phyloP scores from a whole-genome alignment of 2,113 vertebrate genomes.

The Sphaerodactylus townsendi region DNA sequence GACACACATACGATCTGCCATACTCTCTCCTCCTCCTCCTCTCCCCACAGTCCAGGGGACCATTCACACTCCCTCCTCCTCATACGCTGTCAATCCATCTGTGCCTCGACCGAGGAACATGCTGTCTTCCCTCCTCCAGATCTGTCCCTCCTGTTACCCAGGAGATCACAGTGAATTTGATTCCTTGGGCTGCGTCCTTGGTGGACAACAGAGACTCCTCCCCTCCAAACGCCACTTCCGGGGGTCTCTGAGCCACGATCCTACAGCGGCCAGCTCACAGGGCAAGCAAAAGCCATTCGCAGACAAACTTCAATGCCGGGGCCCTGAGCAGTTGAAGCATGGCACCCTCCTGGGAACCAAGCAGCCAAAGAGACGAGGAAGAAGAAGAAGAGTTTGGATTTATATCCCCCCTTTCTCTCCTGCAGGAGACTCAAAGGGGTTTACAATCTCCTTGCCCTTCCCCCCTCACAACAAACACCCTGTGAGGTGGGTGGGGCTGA shows the following conservation, averaged over 20 bases:
- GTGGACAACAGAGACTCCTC: background rate
- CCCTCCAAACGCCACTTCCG: background rate
- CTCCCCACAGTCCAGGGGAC: conserved; percentile 26
- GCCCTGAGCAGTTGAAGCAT: too few relatives aligned
- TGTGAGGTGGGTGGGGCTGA: too few relatives aligned
- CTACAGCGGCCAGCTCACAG: background rate
- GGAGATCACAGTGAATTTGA: background rate
- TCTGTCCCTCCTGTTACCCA: conserved; percentile 16
- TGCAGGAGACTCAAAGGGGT: too few relatives aligned
- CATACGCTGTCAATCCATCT: conserved; percentile 46
- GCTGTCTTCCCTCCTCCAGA: conserved; percentile 4
- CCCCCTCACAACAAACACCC: too few relatives aligned
- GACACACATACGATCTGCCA: conserved; percentile 45
- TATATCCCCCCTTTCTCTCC: too few relatives aligned
- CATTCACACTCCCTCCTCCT: conserved; percentile 50
- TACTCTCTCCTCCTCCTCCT: conserved; percentile 50
- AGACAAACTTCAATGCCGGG: background rate
- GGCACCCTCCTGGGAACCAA: too few relatives aligned
- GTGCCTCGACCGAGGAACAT: conserved; percentile 4
- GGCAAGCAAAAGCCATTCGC: background rate
- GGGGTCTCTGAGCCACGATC: background rate
- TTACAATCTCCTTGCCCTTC: too few relatives aligned
- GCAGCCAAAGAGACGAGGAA: too few relatives aligned
- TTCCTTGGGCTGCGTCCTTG: background rate
- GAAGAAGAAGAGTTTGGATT: too few relatives aligned